Percentiles rank a stretch among this genome's conserved stretches.
Evolutionary conservation across 1,140 invertebrate genomes (phyloP).

Genomic region (Caenorhabditis latens): DNA sequence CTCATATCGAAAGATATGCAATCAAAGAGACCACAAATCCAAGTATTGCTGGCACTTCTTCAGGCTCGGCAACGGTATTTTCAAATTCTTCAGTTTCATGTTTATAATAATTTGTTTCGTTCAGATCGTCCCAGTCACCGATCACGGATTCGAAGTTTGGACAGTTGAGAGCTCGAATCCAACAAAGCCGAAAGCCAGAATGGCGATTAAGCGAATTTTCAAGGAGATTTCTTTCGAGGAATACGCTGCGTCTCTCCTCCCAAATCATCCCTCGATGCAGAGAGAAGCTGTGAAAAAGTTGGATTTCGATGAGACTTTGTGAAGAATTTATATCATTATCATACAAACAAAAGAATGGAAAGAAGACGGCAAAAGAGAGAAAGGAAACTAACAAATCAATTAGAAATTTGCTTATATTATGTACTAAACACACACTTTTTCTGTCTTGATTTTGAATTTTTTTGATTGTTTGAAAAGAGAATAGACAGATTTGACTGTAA

Average conservation of each 20-base stretch:
- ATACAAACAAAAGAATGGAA: conserved; percentile 29
- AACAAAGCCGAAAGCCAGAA: conserved; percentile 23
- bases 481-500: not conserved
- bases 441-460: not conserved
- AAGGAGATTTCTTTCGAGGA: conserved; percentile 39
- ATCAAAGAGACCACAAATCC: conserved; percentile 35
- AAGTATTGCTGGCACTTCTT: conserved; percentile 7
- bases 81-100: too few species aligned
- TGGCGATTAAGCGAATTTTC: conserved; percentile 29
- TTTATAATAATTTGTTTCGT: not conserved
- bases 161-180: conserved; percentile 18
- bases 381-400: not conserved
- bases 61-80: not conserved
- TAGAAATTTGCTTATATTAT: conserved; percentile 5
- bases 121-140: conserved; percentile 9
- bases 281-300: conserved; percentile 9
- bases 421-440: not conserved
- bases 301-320: conserved; percentile 39
- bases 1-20: conserved; percentile 39
- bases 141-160: conserved; percentile 23
- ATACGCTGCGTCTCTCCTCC: conserved; percentile 30
- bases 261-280: conserved; percentile 31
- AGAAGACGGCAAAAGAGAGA: not conserved
- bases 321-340: not conserved
- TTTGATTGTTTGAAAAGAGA: not conserved